phyloP scores from a whole-genome alignment of 35 echinoderm and acorn worm species.

The Lytechinus pictus region DNA sequence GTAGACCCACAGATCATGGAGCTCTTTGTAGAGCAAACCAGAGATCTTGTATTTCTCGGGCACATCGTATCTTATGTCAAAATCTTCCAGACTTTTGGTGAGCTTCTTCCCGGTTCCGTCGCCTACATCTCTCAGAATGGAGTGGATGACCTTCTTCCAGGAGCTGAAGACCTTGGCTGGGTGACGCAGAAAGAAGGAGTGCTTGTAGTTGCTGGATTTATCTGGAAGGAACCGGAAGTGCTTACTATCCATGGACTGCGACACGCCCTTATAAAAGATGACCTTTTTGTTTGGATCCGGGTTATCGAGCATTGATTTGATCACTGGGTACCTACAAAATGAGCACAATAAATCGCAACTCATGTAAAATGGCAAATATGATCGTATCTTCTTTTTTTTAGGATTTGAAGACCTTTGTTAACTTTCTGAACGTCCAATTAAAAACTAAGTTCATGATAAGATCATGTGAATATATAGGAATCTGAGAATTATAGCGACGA shows the following conservation, averaged over 20 bases:
- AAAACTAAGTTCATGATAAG: too few relatives aligned
- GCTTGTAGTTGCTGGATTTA: constrained; percentile 53
- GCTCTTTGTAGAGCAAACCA: constrained; percentile 41
- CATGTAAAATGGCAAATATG: background rate
- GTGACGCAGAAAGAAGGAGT: constrained; percentile 60
- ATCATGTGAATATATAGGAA: too few relatives aligned
- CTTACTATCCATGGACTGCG: constrained; percentile 18
- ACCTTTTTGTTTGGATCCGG: constrained; percentile 28
- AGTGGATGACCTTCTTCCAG: background rate
- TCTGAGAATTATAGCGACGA: too few relatives aligned
- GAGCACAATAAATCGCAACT: background rate
- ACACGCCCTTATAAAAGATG: constrained; percentile 58
- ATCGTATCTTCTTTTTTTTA: background rate
- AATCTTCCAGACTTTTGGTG: background rate
- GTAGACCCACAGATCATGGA: constrained; percentile 34
- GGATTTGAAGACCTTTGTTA: background rate
- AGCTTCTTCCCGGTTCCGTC: background rate
- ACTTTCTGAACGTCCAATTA: too few relatives aligned
- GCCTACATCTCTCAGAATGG: background rate
- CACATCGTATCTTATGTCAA: constrained; percentile 20
- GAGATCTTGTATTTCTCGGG: background rate
- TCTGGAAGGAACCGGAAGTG: constrained; percentile 54
- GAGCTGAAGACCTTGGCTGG: constrained; percentile 56
- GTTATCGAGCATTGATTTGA: constrained; percentile 36
- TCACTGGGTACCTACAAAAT: constrained; percentile 14